Evolutionary conservation across 2,888 invertebrate species (phyloP).

Genomic region (Athrips mouffetella): DNA sequence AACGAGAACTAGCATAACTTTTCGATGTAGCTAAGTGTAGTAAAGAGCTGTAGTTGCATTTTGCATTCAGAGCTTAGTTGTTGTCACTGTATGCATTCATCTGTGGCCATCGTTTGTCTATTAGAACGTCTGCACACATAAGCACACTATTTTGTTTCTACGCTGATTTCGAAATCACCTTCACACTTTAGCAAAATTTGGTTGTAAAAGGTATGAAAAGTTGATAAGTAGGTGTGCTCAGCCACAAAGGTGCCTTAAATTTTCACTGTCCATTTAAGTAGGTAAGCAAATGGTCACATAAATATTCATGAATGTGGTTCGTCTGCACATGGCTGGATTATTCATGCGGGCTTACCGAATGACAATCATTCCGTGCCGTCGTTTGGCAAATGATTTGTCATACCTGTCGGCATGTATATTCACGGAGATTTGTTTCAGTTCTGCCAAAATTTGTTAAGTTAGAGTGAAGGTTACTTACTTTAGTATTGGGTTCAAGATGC

Average conservation of each 20-base stretch:
- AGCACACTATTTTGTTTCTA: no score
- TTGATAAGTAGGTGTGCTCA: not conserved
- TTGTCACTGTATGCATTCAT: not conserved
- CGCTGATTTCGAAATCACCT: not conserved
- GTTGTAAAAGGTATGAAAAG: not conserved
- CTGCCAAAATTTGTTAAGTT: no score
- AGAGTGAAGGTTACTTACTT: no score
- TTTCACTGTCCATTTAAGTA: constrained; percentile 14
- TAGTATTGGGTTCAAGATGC: no score
- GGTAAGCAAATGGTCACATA: constrained; percentile 3
- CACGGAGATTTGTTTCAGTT: constrained; percentile 3
- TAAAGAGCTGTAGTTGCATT: not conserved
- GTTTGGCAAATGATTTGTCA: constrained; percentile 10
- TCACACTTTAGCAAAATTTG: not conserved
- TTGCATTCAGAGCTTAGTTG: not conserved
- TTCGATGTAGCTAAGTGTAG: not conserved
- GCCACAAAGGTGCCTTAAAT: constrained; percentile 4
- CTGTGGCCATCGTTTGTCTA: no score
- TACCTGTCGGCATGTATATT: not conserved
- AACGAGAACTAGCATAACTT: not conserved
- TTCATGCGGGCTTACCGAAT: constrained; percentile 8
- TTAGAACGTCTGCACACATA: no score
- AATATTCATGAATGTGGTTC: constrained; percentile 12
- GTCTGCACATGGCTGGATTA: constrained; percentile 10
- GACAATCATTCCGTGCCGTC: constrained; percentile 4